Percentiles rank a stretch among this genome's conserved stretches.
Conservation (phyloP, 1,140 invertebrate species). For the Hylyphantes graminicola region DNA sequence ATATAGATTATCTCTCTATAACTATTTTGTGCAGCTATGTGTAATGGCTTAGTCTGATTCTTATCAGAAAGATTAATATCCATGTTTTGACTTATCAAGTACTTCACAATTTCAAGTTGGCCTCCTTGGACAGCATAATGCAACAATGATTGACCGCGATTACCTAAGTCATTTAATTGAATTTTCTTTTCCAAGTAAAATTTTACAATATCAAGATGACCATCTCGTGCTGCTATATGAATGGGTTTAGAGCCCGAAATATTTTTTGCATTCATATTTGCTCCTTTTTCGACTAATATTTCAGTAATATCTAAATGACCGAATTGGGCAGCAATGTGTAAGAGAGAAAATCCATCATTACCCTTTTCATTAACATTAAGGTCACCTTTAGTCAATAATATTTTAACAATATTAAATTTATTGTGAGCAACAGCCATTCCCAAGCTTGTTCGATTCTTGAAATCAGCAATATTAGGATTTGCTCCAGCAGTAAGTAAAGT, state of each 20-base stretch:
- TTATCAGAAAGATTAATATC: not conserved
- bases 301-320: slow-evolving; percentile 19
- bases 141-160: not conserved
- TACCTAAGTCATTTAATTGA: not conserved
- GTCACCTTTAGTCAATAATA: not conserved
- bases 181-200: not conserved
- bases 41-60: not conserved
- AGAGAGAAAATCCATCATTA: slow-evolving; percentile 5
- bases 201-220: not conserved
- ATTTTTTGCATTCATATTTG: slow-evolving; percentile 36
- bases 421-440: slow-evolving; percentile 44
- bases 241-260: slow-evolving; percentile 67
- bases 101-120: not conserved
- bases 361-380: slow-evolving; percentile 20
- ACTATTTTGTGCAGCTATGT: not conserved
- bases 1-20: not conserved
- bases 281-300: slow-evolving; percentile 24
- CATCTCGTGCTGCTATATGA: slow-evolving; percentile 86
- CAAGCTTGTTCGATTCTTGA: slow-evolving; percentile 34
- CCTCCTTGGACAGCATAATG: slow-evolving; percentile 3
- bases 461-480: slow-evolving; percentile 31
- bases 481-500: slow-evolving; percentile 48
- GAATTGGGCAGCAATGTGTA: slow-evolving; percentile 25
- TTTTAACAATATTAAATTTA: slow-evolving; percentile 33
- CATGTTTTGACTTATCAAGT: not conserved